Evolutionary conservation across 2,888 invertebrate species (phyloP), one percentile per base, ranked within the genome.

Genomic region (Homarus gammarus): DNA sequence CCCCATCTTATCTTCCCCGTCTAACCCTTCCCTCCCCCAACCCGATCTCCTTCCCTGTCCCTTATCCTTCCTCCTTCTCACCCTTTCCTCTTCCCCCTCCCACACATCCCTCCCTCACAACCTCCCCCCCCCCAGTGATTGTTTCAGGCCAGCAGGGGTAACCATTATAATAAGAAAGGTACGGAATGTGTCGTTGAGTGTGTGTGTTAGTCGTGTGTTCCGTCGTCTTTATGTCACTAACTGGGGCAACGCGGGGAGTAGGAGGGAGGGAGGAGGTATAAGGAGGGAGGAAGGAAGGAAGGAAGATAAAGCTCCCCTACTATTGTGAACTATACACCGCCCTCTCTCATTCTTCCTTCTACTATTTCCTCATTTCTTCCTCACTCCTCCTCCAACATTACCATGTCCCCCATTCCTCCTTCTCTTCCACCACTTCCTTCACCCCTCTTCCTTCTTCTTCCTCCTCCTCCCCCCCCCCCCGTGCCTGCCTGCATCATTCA

Each of bases 381-480:
- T 22, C 40, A n/a, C n/a, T n/a, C 40, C 40, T 12, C 77, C 40
- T 40, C n/a, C 77, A 27, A 12, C 27, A 18, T 40, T n/a, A 22
- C 40, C 27, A 18, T 15, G 15, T 44, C n/a, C 51, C 78, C 10
- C 27, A 1, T 78, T n/a, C 12, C 49, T 49, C 12, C 27, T 12
- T 22, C n/a, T 27, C n/a, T n/a, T 49, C 78, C 49, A 31, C 49
- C 18, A 33, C n/a, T 44, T 40, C 70, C 68, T 70, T 22, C 70
- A n/a, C 40, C 18, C 79, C 31, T 10, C 70, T 44, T 27, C 51
- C 27, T 38, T 18, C 27, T 18, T 49, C 38, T 40, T 36, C 75
- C 49, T 27, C 36, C 79, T 56, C 78, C 56, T 51, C 31, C n/a
- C 61, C 33, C 6, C 79, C 78, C 78, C 51, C 31, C 18, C 40